Percentiles rank a stretch among this genome's conserved stretches.
These are phyloP conservation scores for Patella ulyssiponensis DNA, from an alignment of 2,888 invertebrate species.

Conservation along the genomic window DNA sequence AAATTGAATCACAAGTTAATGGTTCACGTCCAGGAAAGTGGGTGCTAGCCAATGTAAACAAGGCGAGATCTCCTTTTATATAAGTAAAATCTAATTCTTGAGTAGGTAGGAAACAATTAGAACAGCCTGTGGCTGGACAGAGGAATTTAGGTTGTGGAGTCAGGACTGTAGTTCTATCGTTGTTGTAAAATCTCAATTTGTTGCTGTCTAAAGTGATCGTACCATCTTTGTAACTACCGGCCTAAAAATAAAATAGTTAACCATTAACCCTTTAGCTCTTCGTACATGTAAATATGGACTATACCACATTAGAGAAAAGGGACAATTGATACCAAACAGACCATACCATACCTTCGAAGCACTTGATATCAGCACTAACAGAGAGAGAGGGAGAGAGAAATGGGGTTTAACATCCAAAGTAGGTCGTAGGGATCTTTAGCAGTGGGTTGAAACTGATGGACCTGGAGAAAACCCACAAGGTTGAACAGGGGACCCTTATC, in stretches of 20 bases:
- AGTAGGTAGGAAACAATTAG: conserved; percentile 49
- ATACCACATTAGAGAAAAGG: no score
- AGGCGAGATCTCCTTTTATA: conserved; percentile 55
- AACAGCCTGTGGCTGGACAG: conserved; percentile 54
- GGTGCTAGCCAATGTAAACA: conserved; percentile 55
- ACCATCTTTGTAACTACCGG: conserved; percentile 46
- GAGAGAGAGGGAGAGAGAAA: no score
- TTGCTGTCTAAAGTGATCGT: conserved; percentile 34
- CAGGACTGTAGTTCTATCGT: conserved; percentile 31
- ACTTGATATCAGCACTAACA: no score
- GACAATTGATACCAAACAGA: no score
- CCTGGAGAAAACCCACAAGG: no score
- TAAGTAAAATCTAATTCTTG: conserved; percentile 41
- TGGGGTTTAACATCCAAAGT: no score
- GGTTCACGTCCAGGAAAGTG: conserved; percentile 49
- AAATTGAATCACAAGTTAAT: conserved; percentile 51
- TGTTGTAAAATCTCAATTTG: conserved; percentile 47
- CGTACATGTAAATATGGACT: no score
- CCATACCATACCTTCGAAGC: no score
- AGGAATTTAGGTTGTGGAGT: conserved; percentile 38
- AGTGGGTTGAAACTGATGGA: no score
- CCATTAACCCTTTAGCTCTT: neutral
- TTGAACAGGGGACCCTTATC: no score
- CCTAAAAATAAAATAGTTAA: conserved; percentile 42
- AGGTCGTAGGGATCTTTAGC: no score